Conservation (phyloP, 2,797 vertebrate genomes). For the Gambelia wislizenii region DNA sequence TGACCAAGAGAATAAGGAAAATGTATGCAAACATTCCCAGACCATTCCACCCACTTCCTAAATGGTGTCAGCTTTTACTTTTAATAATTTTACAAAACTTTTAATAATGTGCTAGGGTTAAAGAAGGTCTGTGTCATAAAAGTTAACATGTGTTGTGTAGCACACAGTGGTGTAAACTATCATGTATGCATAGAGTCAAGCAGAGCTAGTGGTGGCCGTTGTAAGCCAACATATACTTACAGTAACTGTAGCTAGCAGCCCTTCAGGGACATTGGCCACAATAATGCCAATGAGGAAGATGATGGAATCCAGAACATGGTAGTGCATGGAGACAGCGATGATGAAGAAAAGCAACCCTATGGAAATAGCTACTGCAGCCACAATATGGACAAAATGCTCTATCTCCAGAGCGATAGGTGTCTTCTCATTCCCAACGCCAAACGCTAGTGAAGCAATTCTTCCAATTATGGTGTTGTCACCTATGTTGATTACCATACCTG, state of each 20-base stretch:
- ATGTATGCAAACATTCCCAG: neutral
- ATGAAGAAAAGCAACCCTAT: slow-evolving; percentile 83
- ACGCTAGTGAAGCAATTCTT: slow-evolving; percentile 82
- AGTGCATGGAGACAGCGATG: slow-evolving; percentile 79
- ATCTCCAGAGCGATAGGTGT: slow-evolving; percentile 84
- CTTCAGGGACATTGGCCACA: slow-evolving; percentile 85
- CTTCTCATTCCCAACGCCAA: slow-evolving; percentile 80
- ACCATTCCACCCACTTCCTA: neutral
- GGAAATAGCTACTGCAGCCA: slow-evolving; percentile 81
- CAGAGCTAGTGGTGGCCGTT: neutral
- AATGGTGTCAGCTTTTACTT: neutral
- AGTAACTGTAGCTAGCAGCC: slow-evolving; percentile 84
- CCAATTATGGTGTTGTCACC: slow-evolving; percentile 84
- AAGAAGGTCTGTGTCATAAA: neutral
- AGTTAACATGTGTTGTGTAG: too few relatives aligned
- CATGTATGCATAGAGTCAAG: neutral
- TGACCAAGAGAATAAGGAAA: neutral
- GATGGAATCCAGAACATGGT: slow-evolving; percentile 79
- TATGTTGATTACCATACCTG: slow-evolving; percentile 81
- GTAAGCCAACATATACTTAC: slow-evolving; percentile 65
- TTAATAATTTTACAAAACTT: neutral
- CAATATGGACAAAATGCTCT: slow-evolving; percentile 83
- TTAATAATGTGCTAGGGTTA: too few relatives aligned
- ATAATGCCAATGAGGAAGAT: slow-evolving; percentile 88
- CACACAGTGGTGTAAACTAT: accelerated